Base-by-base conservation (phyloP, 2,113 vertebrate species). In the Raphicerus campestris region DNA sequence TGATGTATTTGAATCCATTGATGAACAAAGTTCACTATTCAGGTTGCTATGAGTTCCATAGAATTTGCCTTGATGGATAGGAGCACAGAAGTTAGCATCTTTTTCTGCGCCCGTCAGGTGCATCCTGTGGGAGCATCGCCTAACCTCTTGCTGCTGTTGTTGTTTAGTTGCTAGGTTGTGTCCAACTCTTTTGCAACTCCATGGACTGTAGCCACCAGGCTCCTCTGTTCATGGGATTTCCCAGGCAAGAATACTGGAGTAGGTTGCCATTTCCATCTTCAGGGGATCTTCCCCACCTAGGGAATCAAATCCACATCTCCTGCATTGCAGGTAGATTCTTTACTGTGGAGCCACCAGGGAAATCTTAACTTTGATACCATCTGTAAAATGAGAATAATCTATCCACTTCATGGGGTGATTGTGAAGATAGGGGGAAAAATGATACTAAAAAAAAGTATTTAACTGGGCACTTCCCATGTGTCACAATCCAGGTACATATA, bases 321-420 rank as follows among this genome's bases (percentile, higher is more conserved):
- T 15, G 39, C 39, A 42, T 7, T 42, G 70, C 6, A 75, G 70
- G 22, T 42, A 0, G 35, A 75, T 75, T 75, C 39, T 75, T 75
- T 75, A 42, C 22, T 75, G 70, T 10, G 14, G 39, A 75, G 70
- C 39, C 39, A 26, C 10, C 66, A 75, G 2, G 39, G 39, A 42
- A 26, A 7, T 42, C 39, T 6, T 42, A 75, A 75, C 22, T 75
- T 26, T 42, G 11, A 45, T 55, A 26, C n/a, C 35, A 89, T 56
- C 49, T 86, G 26, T 58, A 86, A 89, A 96, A 26, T 77, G 60
- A 70, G 13, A 75, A 73, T 51, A 92, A 75, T 32, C 53, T 22
- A 10, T 4, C 26, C 45, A 82, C 16, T 35, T 85, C 56, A 53
- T 14, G 30, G 13, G 49, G 24, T 26, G 35, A 30, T 85, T 61